These are phyloP conservation scores for Periparus ater DNA, from an alignment of 2,797 vertebrate species.

Conservation along the genomic window DNA sequence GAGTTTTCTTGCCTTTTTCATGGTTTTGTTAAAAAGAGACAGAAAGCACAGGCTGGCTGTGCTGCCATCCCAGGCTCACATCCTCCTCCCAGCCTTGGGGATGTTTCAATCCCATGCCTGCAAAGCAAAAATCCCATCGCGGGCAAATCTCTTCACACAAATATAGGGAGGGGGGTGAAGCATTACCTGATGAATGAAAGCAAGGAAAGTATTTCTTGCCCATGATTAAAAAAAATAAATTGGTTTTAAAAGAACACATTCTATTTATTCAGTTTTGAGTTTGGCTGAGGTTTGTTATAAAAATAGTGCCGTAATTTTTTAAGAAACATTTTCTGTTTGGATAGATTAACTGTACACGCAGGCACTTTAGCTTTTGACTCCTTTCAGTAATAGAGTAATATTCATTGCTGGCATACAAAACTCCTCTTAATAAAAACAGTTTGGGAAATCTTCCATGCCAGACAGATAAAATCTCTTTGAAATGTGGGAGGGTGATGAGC, in stretches of 20 bases:
- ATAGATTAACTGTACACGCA: conserved; percentile 70
- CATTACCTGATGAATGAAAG: conserved; percentile 53
- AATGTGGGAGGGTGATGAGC: neutral
- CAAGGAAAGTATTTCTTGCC: conserved; percentile 39
- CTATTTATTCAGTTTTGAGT: conserved; percentile 56
- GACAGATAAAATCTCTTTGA: conserved; percentile 36
- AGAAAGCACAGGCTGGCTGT: neutral
- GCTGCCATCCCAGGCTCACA: neutral
- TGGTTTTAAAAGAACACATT: conserved; percentile 43
- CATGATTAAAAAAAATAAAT: conserved; percentile 24
- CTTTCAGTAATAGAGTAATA: conserved; percentile 57
- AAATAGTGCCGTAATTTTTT: conserved; percentile 61
- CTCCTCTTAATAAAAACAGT: conserved; percentile 19
- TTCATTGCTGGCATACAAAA: conserved; percentile 50
- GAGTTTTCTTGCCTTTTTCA: neutral
- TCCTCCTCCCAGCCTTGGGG: neutral
- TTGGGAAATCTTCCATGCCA: conserved; percentile 24
- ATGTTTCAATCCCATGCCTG: neutral
- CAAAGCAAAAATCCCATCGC: neutral
- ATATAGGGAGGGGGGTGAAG: neutral
- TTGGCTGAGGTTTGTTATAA: conserved; percentile 63
- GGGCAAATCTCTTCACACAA: neutral
- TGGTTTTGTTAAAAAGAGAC: neutral
- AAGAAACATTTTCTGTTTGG: conserved; percentile 71
- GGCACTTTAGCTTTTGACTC: conserved; percentile 70